A percentile compares a stretch with the other conserved stretches of the same genome.
Evolutionary conservation across 2,888 invertebrate genomes (phyloP).

Genomic region (Hedychridium roseum): DNA sequence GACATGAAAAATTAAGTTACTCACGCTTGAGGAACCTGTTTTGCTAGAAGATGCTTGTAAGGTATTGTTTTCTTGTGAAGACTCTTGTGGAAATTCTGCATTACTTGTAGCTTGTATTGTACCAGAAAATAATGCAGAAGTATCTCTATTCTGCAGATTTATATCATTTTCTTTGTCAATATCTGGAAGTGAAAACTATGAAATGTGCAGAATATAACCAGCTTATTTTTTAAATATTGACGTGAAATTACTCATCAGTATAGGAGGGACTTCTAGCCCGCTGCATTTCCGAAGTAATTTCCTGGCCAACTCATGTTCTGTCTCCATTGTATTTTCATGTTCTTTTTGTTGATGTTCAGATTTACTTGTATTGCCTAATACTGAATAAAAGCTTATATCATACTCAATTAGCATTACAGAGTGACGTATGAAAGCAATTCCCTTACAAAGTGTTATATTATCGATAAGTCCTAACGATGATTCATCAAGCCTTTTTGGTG

Average conservation of each 20-base stretch:
- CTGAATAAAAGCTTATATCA: constrained; percentile 25
- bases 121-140: constrained; percentile 25
- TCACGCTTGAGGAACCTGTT: constrained; percentile 33
- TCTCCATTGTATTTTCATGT: constrained; percentile 22
- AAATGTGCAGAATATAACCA: constrained; percentile 1
- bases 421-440: not conserved
- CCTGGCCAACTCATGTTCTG: constrained; percentile 50
- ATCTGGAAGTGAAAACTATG: constrained; percentile 26
- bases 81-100: constrained; percentile 11
- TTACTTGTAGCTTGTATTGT: constrained; percentile 12
- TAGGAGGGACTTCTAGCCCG: constrained; percentile 6
- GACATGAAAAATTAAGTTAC: constrained; percentile 14
- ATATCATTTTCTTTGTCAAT: constrained; percentile 50
- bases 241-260: constrained; percentile 3
- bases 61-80: constrained; percentile 15
- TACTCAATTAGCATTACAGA: not conserved
- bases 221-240: not conserved
- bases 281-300: constrained; percentile 50
- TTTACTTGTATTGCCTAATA: constrained; percentile 38
- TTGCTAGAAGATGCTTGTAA: constrained; percentile 14
- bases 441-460: constrained; percentile 48
- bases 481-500: constrained; percentile 23
- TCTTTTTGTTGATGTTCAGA: constrained; percentile 25
- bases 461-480: constrained; percentile 52
- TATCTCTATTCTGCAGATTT: constrained; percentile 25